phyloP scores from a whole-genome alignment of 2,888 invertebrate species.

The Dicyrtoma fusca region DNA sequence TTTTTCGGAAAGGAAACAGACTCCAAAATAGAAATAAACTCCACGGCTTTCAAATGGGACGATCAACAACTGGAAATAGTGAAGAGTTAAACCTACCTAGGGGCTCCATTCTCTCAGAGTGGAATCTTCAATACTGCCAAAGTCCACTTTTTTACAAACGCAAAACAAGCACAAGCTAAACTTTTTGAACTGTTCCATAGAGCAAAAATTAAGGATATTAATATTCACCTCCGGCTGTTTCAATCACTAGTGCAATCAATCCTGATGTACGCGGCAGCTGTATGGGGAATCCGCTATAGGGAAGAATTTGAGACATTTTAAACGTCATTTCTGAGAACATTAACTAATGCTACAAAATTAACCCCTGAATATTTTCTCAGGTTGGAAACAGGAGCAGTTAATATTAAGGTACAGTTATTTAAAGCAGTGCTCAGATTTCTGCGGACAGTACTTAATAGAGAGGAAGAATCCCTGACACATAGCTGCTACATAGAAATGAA shows the following conservation, averaged over 20 bases:
- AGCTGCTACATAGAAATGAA: too few species aligned
- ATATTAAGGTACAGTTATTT: neutral
- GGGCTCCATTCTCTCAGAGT: too few species aligned
- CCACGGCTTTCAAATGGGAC: too few species aligned
- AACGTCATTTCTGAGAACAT: neutral
- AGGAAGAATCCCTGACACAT: too few species aligned
- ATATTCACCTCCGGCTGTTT: neutral
- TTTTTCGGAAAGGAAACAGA: too few species aligned
- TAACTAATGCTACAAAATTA: neutral
- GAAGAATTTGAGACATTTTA: neutral
- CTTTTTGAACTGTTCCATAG: neutral
- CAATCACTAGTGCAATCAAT: too few species aligned
- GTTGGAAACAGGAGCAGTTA: conserved; percentile 1
- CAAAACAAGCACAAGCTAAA: neutral
- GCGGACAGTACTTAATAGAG: too few species aligned
- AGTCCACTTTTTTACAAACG: neutral
- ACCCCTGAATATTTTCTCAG: conserved; percentile 1
- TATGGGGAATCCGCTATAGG: conserved; percentile 2
- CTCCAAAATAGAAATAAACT: too few species aligned
- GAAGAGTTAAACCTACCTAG: too few species aligned
- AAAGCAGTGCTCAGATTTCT: too few species aligned
- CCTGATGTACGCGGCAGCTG: neutral
- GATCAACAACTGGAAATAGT: too few species aligned
- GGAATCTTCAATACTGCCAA: too few species aligned
- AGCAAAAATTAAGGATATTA: neutral